phyloP scores from a whole-genome alignment of 2,113 vertebrate genomes.

The Esox niger region DNA sequence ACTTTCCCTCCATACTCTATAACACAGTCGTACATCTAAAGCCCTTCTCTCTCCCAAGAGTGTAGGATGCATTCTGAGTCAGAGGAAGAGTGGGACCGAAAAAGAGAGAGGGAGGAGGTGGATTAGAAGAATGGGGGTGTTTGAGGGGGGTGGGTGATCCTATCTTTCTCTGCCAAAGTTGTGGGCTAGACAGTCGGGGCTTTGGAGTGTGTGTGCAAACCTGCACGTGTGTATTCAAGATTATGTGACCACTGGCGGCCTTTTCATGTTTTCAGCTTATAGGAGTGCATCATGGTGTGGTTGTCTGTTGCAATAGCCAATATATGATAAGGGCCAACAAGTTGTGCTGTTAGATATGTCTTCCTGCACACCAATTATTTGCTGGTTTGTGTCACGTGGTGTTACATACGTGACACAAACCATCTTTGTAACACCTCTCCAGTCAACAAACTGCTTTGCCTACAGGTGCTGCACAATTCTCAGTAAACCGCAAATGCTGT shows the following conservation, averaged over 20 bases:
- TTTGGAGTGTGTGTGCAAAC: not conserved
- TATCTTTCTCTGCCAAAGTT: not conserved
- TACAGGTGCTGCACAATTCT: too few species aligned
- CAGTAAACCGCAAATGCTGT: too few species aligned
- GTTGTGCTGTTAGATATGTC: too few species aligned
- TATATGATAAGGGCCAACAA: too few species aligned
- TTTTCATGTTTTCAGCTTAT: too few species aligned
- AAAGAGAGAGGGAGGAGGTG: constrained; percentile 2
- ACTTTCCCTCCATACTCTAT: constrained; percentile 63
- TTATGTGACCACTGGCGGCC: not conserved
- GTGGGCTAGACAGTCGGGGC: not conserved
- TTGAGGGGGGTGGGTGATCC: not conserved
- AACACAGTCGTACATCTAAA: constrained; percentile 66
- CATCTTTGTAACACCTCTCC: too few species aligned
- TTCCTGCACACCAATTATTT: too few species aligned
- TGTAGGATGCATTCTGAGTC: constrained; percentile 71
- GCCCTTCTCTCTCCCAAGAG: constrained; percentile 67
- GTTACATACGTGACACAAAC: too few species aligned
- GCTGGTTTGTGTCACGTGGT: too few species aligned
- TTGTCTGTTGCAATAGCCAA: too few species aligned
- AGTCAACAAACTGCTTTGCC: too few species aligned
- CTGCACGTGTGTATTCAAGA: not conserved
- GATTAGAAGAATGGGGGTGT: not conserved
- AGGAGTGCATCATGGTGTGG: too few species aligned
- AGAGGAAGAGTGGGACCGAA: constrained; percentile 5